Conservation (phyloP, 1,140 invertebrate genomes). For the Lucilia cuprina region DNA sequence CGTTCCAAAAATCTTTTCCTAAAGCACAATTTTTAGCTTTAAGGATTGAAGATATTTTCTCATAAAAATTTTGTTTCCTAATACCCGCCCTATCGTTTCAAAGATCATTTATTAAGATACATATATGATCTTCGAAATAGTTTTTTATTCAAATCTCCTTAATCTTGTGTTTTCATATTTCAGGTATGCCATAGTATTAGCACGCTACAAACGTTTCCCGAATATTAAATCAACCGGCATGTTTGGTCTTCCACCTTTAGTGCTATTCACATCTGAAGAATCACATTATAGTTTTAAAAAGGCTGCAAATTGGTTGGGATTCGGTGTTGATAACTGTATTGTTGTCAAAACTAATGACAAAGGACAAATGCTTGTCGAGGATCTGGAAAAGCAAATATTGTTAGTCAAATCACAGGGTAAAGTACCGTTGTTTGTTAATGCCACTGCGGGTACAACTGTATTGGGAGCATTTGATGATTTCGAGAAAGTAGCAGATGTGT, state of each 20-base stretch:
- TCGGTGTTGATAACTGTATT: slow-evolving; percentile 79
- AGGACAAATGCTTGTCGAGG: slow-evolving; percentile 71
- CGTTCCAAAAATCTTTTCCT: no score
- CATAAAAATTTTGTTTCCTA: no score
- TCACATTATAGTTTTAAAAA: slow-evolving; percentile 89
- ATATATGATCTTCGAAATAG: no score
- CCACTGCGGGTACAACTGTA: slow-evolving; percentile 79
- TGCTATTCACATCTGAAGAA: slow-evolving; percentile 79
- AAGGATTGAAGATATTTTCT: no score
- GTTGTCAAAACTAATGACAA: slow-evolving; percentile 72
- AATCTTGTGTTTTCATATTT: background rate
- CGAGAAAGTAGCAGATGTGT: slow-evolving; percentile 73
- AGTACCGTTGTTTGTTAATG: slow-evolving; percentile 75
- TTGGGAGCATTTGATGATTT: slow-evolving; percentile 87
- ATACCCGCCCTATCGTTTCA: no score
- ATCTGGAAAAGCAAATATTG: slow-evolving; percentile 67
- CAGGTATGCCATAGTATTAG: slow-evolving; percentile 77
- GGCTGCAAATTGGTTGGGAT: slow-evolving; percentile 79
- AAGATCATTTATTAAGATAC: no score
- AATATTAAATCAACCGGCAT: slow-evolving; percentile 76
- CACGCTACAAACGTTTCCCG: slow-evolving; percentile 77
- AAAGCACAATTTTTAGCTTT: no score
- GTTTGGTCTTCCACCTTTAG: slow-evolving; percentile 67
- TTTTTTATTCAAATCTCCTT: no score
- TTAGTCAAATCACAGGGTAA: slow-evolving; percentile 63